Conservation (phyloP, 2,888 invertebrate genomes). For the Caenorhabditis doughertyi region DNA sequence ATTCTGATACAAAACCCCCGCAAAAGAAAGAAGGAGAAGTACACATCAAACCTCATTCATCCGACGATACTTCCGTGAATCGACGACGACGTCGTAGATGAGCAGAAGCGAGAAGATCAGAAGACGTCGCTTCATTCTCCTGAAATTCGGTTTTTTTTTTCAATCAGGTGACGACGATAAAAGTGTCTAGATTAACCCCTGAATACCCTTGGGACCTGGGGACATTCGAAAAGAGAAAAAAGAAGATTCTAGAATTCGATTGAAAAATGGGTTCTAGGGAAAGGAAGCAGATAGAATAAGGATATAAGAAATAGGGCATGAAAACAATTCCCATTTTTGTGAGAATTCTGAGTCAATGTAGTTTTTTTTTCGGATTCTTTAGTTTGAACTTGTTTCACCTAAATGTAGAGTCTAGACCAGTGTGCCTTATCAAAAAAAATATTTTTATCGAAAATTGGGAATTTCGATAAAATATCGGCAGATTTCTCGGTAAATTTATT, state of each 20-base stretch:
- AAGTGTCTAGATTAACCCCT: not conserved
- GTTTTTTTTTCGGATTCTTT: no score
- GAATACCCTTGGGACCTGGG: not conserved
- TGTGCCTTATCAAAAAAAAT: no score
- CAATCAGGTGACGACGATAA: slow-evolving; percentile 11
- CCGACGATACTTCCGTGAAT: slow-evolving; percentile 52
- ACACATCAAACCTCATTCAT: slow-evolving; percentile 65
- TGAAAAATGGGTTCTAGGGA: not conserved
- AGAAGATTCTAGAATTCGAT: not conserved
- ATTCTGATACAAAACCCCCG: not conserved
- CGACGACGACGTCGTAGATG: slow-evolving; percentile 8
- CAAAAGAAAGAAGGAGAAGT: no score
- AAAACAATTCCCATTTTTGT: not conserved
- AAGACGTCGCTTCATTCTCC: slow-evolving; percentile 27
- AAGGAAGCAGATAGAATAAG: no score
- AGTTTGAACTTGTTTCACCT: no score
- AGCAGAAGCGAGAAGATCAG: slow-evolving; percentile 19
- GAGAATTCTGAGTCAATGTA: no score
- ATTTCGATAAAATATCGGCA: no score
- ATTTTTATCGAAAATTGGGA: no score
- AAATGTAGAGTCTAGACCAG: no score
- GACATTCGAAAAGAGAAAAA: not conserved
- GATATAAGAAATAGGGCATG: not conserved
- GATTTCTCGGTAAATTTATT: no score
- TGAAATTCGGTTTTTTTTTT: slow-evolving; percentile 36